Conservation (phyloP, 2,797 vertebrate species). For the Parotocinclus haroldoi region DNA sequence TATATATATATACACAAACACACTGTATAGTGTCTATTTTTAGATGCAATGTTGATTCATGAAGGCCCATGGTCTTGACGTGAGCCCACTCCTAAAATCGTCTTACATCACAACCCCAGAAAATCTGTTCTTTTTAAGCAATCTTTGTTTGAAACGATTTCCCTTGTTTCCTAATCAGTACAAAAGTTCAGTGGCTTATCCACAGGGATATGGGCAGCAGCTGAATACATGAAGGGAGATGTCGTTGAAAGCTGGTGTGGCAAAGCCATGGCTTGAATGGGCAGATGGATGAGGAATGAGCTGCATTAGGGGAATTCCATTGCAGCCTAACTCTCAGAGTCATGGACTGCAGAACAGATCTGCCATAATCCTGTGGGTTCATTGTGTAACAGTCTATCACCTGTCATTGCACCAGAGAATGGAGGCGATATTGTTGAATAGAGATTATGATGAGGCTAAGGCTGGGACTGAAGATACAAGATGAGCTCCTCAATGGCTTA, state of each 20-base stretch:
- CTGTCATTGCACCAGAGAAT: conserved; percentile 29
- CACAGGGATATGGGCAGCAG: conserved; percentile 19
- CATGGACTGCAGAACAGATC: conserved; percentile 19
- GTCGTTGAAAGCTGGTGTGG: conserved; percentile 19
- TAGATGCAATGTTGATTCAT: too few species aligned
- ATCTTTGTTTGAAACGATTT: too few species aligned
- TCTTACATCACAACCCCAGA: too few species aligned
- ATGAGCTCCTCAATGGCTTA: conserved; percentile 16
- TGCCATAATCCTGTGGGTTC: conserved; percentile 38
- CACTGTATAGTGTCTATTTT: too few species aligned
- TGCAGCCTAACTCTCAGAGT: conserved; percentile 4
- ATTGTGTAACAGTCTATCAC: conserved; percentile 33
- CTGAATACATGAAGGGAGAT: conserved; percentile 17
- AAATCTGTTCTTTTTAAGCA: too few species aligned
- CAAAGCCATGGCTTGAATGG: conserved; percentile 6
- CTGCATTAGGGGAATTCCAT: conserved; percentile 25
- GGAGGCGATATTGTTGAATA: conserved; percentile 9
- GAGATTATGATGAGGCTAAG: conserved; percentile 1
- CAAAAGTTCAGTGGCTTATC: conserved; percentile 25
- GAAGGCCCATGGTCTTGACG: too few species aligned
- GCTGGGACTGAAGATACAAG: conserved; percentile 2
- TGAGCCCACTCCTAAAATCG: too few species aligned
- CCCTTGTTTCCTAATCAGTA: conserved; percentile 18
- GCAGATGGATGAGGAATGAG: conserved; percentile 27
- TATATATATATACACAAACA: too few species aligned